Base-by-base conservation (phyloP, 2,797 vertebrate genomes). In the Malurus leucopterus region DNA sequence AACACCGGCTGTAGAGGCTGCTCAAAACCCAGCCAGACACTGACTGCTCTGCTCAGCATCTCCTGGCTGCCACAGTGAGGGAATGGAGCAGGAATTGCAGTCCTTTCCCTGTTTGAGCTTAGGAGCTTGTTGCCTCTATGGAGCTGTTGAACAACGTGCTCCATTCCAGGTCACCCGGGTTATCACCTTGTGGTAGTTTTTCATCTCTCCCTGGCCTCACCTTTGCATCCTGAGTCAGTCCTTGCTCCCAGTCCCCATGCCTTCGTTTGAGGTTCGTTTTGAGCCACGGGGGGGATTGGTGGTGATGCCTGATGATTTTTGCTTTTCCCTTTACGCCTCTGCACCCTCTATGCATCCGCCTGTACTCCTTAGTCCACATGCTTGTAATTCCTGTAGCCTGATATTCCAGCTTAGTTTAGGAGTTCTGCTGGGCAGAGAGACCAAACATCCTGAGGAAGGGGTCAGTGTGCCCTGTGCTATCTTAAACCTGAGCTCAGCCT, bases 31-130 rank as follows among this genome's bases (percentile, higher is more conserved):
- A 11, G 1, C 29, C 47, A 30, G 38, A 30, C 40, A 11, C n/a
- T 2, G n/a, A 10, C 47, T 21, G 47, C 46, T 50, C 32, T 46
- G n/a, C 19, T 74, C 24, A 0, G 9, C 5, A 29, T 0, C 30
- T 30, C 38, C 43, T n/a, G 47, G 20, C 69, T 55, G 24, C 73
- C n/a, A 21, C n/a, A 41, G 8, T 26, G 27, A 0, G 2, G 4
- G 19, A 46, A 46, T 0, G 1, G 11, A 19, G n/a, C n/a, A 63
- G 23, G 12, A 75, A 15, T 15, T 27, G 21, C 20, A 46, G 24
- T 6, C 11, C 84, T 81, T 58, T 26, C 55, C 18, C 19, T 26
- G 5, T 14, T 64, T 43, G 18, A 68, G 47, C 10, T 11, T 30
- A 16, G 6, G 16, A 15, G n/a, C n/a, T n/a, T 43, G 36, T 7